phyloP scores from a whole-genome alignment of 2,113 vertebrate species.

The Eclectus roratus region DNA sequence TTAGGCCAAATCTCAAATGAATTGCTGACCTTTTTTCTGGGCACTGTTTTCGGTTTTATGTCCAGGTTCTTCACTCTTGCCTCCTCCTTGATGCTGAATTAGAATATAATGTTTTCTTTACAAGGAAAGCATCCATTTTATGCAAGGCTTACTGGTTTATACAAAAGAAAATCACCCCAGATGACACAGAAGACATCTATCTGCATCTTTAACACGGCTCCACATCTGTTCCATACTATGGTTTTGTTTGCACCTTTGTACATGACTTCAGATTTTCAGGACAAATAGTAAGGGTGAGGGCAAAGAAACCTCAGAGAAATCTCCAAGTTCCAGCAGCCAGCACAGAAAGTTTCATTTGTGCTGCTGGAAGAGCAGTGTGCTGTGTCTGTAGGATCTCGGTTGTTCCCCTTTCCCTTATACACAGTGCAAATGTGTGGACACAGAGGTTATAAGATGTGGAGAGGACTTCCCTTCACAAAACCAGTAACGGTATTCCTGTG shows the following conservation, averaged over 20 bases:
- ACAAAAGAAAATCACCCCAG: not conserved
- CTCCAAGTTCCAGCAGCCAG: not conserved
- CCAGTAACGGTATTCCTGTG: not conserved
- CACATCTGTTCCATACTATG: not conserved
- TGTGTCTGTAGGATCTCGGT: not conserved
- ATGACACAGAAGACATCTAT: not conserved
- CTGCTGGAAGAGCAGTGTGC: not conserved
- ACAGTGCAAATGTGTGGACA: not conserved
- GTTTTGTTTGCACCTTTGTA: not conserved
- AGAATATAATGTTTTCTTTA: not conserved
- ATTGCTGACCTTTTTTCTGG: not conserved
- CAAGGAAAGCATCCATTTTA: not conserved
- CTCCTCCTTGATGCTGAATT: not conserved
- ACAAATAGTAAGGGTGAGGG: not conserved
- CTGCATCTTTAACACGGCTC: not conserved
- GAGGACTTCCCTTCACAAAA: not conserved
- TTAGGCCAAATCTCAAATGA: not conserved
- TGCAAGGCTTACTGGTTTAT: not conserved
- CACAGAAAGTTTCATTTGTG: not conserved
- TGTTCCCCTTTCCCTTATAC: not conserved
- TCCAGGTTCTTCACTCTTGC: not conserved
- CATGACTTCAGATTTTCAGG: not conserved
- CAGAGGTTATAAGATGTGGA: not conserved
- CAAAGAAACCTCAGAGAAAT: not conserved
- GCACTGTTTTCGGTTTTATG: not conserved